Base-by-base conservation (phyloP, 2,113 vertebrate species). In the Pelodiscus sinensis region DNA sequence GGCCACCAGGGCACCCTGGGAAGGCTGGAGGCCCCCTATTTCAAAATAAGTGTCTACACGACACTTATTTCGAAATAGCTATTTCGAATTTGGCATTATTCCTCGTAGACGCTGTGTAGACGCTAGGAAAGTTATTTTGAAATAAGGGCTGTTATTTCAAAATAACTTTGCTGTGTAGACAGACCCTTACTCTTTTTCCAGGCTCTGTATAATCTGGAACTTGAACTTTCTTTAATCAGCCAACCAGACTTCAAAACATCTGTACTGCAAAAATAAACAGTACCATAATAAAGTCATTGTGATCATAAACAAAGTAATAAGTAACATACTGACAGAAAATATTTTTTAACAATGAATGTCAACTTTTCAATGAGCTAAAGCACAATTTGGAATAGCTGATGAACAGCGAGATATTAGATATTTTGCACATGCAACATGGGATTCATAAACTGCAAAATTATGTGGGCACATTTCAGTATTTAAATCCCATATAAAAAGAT, bases 291-390 rank as follows among this genome's bases (percentile, higher is more conserved):
- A 97, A 93, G 65, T 71, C 89, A 91, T 88, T 87, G 89, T 90
- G 58, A 94, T 95, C 96, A 96, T 93, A 97, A 97, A 92, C 85
- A 96, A 96, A 93, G 52, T 88, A 94, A 92, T 81, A 82, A 62
- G 81, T 85, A 94, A 94, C 83, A 89, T 83, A 93, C 95, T 79
- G 60, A 89, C 88, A 95, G 96, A 89, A 93, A 82, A 57, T 19
- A 79, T 8, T 84, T 95, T 95, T 96, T 90, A 85, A 92, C 87
- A 75, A 56, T 84, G n/a, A 93, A 57, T 29, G 16, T 87, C 82
- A 87, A 62, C 9, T 94, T 96, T 96, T 96, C 92, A 96, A 85
- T 87, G 78, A 97, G 94, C 86, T 81, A 95, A 82, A 96, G 73
- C 9, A 38, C 6, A 89, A 89, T 14, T 35, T 65, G 89, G 77